These are phyloP conservation scores for Entomyzon cyanotis DNA, from an alignment of 2,113 vertebrate species.

Conservation along the genomic window DNA sequence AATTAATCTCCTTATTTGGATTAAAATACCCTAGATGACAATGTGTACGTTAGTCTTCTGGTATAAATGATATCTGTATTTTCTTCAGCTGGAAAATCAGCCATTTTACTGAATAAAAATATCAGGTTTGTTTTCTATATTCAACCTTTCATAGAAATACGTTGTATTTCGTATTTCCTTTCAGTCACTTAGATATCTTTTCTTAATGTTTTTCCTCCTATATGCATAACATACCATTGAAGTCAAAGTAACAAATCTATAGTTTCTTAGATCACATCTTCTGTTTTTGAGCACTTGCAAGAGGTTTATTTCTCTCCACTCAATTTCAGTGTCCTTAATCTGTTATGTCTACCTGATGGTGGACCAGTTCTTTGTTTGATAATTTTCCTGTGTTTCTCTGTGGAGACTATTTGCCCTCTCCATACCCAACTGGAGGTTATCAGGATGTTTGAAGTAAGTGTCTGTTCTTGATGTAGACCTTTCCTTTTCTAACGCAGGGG, in stretches of 20 bases:
- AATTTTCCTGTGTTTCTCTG: neutral
- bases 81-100: neutral
- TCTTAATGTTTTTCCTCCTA: neutral
- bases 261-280: neutral
- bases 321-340: neutral
- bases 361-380: neutral
- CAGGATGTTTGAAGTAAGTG: neutral
- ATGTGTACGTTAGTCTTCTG: neutral
- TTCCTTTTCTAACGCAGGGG: too few relatives aligned
- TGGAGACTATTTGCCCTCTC: neutral
- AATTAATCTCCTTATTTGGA: neutral
- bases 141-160: neutral
- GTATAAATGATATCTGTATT: neutral
- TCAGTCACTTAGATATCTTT: neutral
- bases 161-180: neutral
- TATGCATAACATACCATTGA: accelerated
- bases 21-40: neutral
- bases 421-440: neutral
- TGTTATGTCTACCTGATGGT: neutral
- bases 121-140: neutral
- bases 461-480: neutral
- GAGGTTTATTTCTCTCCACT: neutral
- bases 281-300: neutral
- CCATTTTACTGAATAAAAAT: neutral
- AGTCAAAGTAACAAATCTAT: neutral